phyloP scores from a whole-genome alignment of 2,888 invertebrate genomes.

The Eupsilia transversa region DNA sequence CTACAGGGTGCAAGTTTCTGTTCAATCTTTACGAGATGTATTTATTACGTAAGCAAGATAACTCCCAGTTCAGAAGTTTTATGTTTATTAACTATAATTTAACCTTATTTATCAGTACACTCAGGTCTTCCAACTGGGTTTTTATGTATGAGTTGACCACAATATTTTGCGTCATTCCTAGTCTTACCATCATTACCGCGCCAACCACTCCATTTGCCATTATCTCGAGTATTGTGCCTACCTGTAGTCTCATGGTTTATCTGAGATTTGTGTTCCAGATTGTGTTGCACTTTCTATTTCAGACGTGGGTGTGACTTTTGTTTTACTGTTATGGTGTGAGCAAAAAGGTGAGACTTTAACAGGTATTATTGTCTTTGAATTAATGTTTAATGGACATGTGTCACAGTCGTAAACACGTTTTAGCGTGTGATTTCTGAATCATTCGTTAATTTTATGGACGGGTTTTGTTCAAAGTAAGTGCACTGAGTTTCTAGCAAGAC shows the following conservation, averaged over 20 bases:
- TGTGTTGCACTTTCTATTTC: slow-evolving; percentile 65
- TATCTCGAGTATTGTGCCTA: slow-evolving; percentile 30
- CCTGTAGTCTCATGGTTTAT: slow-evolving; percentile 74
- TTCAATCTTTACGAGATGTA: neutral
- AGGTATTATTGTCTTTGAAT: slow-evolving; percentile 49
- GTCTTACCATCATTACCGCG: neutral
- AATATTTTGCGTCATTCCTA: neutral
- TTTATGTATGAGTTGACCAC: slow-evolving; percentile 6
- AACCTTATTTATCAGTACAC: neutral
- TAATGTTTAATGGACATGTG: slow-evolving; percentile 39
- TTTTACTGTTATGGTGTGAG: slow-evolving; percentile 42
- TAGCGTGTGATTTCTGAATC: slow-evolving; percentile 37
- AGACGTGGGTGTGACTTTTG: slow-evolving; percentile 58
- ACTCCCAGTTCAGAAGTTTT: neutral
- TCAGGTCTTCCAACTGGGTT: neutral
- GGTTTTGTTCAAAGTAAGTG: slow-evolving; percentile 2
- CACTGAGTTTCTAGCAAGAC: neutral
- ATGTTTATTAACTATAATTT: slow-evolving; percentile 8
- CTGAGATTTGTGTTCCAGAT: slow-evolving; percentile 72
- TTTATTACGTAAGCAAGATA: slow-evolving; percentile 8
- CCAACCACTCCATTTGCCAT: slow-evolving; percentile 18
- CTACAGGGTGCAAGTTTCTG: neutral
- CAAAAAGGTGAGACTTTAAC: slow-evolving; percentile 51
- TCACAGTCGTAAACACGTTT: slow-evolving; percentile 20
- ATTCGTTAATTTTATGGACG: slow-evolving; percentile 18